Evolutionary conservation across 1,140 invertebrate genomes (phyloP).

Genomic region (Hycleus phaleratus): DNA sequence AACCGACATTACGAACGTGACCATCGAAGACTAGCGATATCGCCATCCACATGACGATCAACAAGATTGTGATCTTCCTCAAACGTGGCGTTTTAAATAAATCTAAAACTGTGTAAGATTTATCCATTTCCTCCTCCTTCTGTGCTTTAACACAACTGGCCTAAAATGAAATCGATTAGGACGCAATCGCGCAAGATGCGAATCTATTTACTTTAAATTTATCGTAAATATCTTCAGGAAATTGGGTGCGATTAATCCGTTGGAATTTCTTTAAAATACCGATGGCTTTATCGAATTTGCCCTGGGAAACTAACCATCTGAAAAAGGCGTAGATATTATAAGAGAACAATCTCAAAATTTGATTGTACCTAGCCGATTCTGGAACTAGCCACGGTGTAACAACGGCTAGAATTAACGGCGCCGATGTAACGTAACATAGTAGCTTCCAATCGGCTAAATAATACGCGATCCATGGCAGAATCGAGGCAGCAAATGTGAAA

Average conservation of each 20-base stretch:
- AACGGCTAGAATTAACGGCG: slow-evolving; percentile 60
- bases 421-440: slow-evolving; percentile 64
- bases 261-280: slow-evolving; percentile 72
- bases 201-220: slow-evolving; percentile 54
- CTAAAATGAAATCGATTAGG: slow-evolving; percentile 39
- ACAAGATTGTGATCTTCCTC: slow-evolving; percentile 60
- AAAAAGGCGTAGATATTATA: slow-evolving; percentile 26
- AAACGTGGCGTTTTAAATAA: slow-evolving; percentile 67
- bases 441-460: slow-evolving; percentile 68
- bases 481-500: slow-evolving; percentile 69
- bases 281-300: slow-evolving; percentile 67
- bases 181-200: background rate
- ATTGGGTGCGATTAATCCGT: slow-evolving; percentile 64
- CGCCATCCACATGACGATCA: slow-evolving; percentile 78
- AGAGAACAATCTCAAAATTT: background rate
- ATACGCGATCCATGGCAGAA: slow-evolving; percentile 75
- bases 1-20: slow-evolving; percentile 75
- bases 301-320: slow-evolving; percentile 77
- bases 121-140: slow-evolving; percentile 58
- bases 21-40: slow-evolving; percentile 82
- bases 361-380: slow-evolving; percentile 63
- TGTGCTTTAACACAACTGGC: slow-evolving; percentile 54
- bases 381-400: slow-evolving; percentile 68
- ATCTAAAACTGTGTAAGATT: slow-evolving; percentile 68
- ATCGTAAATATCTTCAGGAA: slow-evolving; percentile 62